Evolutionary conservation across 2,888 invertebrate species (phyloP).

Genomic region (Anthrax anthrax): DNA sequence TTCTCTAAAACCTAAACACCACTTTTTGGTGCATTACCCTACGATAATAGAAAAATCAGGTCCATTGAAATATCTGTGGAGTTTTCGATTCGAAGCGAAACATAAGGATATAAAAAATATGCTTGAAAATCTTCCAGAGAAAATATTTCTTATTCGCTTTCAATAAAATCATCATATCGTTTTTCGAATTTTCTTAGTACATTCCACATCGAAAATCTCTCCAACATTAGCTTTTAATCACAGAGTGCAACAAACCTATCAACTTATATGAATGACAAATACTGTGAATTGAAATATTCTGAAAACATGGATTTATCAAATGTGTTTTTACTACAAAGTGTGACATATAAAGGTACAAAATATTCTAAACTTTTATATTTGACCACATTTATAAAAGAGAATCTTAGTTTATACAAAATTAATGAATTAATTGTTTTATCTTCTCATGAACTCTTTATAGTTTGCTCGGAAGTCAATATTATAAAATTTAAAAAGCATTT

Average conservation of each 20-base stretch:
- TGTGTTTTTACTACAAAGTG: neutral
- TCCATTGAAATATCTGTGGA: conserved; percentile 1
- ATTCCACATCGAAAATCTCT: too few species aligned
- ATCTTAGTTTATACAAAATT: conserved; percentile 2
- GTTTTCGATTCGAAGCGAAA: conserved; percentile 4
- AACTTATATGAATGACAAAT: too few species aligned
- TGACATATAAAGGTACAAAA: neutral
- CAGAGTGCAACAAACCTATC: too few species aligned
- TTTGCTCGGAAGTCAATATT: neutral
- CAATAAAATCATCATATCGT: neutral
- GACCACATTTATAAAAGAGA: neutral
- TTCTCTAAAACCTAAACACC: conserved; percentile 7
- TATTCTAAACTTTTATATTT: conserved; percentile 1
- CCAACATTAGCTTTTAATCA: too few species aligned
- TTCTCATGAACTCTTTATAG: neutral
- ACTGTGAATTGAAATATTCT: neutral
- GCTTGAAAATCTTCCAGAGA: neutral
- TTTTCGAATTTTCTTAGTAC: neutral
- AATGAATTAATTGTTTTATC: neutral
- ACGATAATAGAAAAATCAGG: conserved; percentile 3
- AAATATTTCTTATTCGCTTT: conserved; percentile 2
- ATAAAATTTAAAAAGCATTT: too few species aligned
- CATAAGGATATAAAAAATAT: conserved; percentile 5
- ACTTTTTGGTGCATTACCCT: conserved; percentile 4
- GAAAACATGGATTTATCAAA: neutral